These are phyloP conservation scores for Rousettus leschenaultii DNA, from an alignment of 2,113 vertebrate genomes.

Conservation along the genomic window DNA sequence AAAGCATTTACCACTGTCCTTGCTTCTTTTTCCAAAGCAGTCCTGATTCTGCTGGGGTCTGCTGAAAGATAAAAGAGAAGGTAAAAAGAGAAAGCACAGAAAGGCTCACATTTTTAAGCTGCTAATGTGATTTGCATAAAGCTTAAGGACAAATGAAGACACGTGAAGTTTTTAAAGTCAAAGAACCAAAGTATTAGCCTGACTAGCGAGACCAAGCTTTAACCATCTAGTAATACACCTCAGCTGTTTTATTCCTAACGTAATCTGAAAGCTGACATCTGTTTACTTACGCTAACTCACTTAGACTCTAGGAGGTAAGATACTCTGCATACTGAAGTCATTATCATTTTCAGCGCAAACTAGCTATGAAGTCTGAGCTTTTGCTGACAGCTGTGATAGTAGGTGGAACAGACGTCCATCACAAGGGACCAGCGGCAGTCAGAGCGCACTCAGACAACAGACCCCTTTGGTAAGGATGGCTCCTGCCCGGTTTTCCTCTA, in stretches of 20 bases:
- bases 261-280: not conserved
- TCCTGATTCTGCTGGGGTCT: constrained; percentile 16
- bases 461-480: not conserved
- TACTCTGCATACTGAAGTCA: not conserved
- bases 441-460: not conserved
- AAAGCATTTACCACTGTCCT: constrained; percentile 33
- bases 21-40: constrained; percentile 20
- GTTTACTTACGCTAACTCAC: not conserved
- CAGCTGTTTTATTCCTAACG: not conserved
- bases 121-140: not conserved
- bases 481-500: not conserved
- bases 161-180: not conserved
- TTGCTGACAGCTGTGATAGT: not conserved
- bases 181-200: not conserved
- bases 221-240: not conserved
- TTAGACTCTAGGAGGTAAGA: not conserved
- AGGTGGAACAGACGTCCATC: not conserved
- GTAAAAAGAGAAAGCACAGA: not conserved
- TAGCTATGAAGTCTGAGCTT: not conserved
- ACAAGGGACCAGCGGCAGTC: not conserved
- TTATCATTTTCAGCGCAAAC: not conserved
- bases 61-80: constrained; percentile 3
- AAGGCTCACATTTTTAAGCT: not conserved
- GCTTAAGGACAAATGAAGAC: not conserved
- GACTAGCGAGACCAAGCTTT: not conserved